Conservation (phyloP, 2,797 vertebrate species). For the Taeniopygia guttata region DNA sequence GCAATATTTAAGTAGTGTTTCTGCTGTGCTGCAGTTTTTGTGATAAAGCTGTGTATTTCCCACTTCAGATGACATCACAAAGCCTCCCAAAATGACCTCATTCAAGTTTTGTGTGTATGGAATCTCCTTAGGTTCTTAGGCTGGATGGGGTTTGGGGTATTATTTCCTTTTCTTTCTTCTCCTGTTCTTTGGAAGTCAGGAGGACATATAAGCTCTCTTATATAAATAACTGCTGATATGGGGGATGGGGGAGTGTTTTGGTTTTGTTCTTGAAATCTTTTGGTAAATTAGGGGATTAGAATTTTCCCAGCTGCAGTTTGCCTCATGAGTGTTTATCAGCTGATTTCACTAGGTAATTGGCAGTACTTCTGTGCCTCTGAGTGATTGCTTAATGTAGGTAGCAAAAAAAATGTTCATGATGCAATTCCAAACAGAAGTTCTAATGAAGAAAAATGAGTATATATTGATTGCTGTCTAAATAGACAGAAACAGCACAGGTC, state of each 20-base stretch:
- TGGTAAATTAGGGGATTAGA: not conserved
- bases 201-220: not conserved
- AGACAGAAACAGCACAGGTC: not conserved
- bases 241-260: not conserved
- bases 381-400: not conserved
- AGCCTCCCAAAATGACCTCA: not conserved
- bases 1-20: not conserved
- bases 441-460: not conserved
- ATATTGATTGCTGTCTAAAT: not conserved
- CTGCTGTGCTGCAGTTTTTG: not conserved
- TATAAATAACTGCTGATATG: not conserved
- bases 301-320: not conserved
- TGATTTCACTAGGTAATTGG: not conserved
- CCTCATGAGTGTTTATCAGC: not conserved
- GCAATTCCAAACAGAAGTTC: not conserved
- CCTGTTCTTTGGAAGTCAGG: not conserved
- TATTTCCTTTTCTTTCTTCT: not conserved
- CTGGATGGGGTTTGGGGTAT: not conserved
- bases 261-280: not conserved
- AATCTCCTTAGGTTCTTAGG: not conserved
- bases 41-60: not conserved
- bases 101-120: not conserved
- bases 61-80: not conserved
- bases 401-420: not conserved
- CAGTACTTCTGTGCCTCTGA: not conserved